These are phyloP conservation scores for Thelaira solivaga DNA, from an alignment of 2,888 invertebrate genomes.

Conservation along the genomic window DNA sequence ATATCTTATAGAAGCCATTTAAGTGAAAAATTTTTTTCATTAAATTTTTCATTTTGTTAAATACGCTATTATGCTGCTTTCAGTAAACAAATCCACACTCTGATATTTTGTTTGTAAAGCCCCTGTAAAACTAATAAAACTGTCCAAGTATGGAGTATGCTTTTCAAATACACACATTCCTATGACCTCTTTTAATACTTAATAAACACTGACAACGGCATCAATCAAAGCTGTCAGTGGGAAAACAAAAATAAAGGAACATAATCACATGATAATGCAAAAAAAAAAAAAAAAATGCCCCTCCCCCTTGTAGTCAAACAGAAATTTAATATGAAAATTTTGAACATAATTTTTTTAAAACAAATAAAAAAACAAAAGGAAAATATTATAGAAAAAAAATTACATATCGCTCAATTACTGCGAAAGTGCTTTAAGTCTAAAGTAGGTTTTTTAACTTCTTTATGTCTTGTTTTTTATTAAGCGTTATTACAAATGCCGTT, in stretches of 20 bases:
- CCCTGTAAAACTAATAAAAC: slow-evolving; percentile 33
- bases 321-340: background rate
- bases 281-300: too few species aligned
- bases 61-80: too few species aligned
- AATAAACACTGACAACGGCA: slow-evolving; percentile 65
- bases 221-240: slow-evolving; percentile 69
- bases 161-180: slow-evolving; percentile 43
- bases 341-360: too few species aligned
- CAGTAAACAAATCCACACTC: background rate
- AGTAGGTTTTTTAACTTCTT: too few species aligned
- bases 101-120: background rate
- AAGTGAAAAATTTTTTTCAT: too few species aligned
- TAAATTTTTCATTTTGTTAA: too few species aligned
- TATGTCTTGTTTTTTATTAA: too few species aligned
- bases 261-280: background rate
- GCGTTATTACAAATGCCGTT: too few species aligned
- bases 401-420: background rate
- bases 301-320: too few species aligned
- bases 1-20: too few species aligned
- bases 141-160: slow-evolving; percentile 6
- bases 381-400: background rate
- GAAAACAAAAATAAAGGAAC: slow-evolving; percentile 30
- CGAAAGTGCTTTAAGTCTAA: background rate
- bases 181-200: slow-evolving; percentile 34
- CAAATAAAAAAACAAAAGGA: background rate